Conservation (phyloP, 2,113 vertebrate genomes). For the Mustelus asterias region DNA sequence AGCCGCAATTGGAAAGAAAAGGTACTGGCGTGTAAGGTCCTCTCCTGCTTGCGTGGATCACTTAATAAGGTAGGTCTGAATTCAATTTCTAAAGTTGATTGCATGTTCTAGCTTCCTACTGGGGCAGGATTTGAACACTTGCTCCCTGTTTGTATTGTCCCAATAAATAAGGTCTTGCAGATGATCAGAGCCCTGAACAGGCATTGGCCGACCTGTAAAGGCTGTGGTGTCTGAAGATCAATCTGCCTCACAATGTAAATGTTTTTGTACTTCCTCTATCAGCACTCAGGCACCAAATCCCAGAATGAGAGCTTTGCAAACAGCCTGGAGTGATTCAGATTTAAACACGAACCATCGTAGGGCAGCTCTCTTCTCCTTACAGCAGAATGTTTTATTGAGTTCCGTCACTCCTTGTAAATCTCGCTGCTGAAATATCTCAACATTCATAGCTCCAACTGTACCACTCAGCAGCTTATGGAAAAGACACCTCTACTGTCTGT, state of each 20-base stretch:
- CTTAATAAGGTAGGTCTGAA: conserved; percentile 52
- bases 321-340: not conserved
- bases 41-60: conserved; percentile 50
- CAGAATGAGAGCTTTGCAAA: not conserved
- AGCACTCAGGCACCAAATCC: not conserved
- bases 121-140: not conserved
- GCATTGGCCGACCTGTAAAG: not conserved
- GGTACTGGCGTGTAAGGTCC: conserved; percentile 52
- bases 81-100: not conserved
- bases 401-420: not conserved
- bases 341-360: not conserved
- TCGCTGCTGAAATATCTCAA: not conserved
- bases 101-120: not conserved
- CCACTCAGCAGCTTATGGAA: not conserved
- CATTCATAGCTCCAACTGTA: not conserved
- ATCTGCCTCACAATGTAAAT: not conserved
- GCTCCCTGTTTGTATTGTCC: not conserved
- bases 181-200: not conserved
- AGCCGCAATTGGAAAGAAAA: conserved; percentile 55
- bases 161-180: not conserved
- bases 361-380: not conserved
- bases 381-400: not conserved
- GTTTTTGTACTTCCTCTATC: not conserved
- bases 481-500: not conserved
- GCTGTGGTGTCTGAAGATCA: not conserved